Evolutionary conservation across 2,888 invertebrate genomes (phyloP), one percentile per base, ranked within the genome.

Genomic region (Brachypterus glaber): DNA sequence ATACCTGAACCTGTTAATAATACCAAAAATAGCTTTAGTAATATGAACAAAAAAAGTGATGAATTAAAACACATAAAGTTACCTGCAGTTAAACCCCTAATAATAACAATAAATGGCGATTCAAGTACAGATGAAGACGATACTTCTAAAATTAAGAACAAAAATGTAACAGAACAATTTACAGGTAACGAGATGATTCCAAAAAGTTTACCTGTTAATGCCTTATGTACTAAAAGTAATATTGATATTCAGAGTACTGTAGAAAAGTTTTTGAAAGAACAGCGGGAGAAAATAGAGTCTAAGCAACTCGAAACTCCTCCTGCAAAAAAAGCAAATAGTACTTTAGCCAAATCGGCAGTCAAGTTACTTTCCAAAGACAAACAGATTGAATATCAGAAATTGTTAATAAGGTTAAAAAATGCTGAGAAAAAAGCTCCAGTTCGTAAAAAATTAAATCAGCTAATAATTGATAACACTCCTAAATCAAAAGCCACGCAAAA

Each of bases 351-450:
- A 39, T 63, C 63, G 0, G 55, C 57, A 8, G 52, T 65, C 14
- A 63, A 62, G 43, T 51, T 63, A 24, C 46, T 67, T 33, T 63
- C 66, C 9, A 55, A 59, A 47, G 57, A 54, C 4, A 60, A 64
- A 48, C 65, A 65, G 49, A 41, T 59, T 25, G 66, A 67, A 43
- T 67, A 66, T 49, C 58, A 57, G 25, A 51, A 54, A 40, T 46
- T 67, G 32, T 54, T 62, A 36, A 53, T 56, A 40, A 57, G 55
- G 46, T 44, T 66, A 26, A 53, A 58, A 38, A 54, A 52, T 37
- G 60, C 62, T 3, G 50, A 57, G 35, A 49, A 46, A 25, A 39
- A 21, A 21, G 24, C 29, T 14, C 35, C 33, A 7, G 21, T 21
- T 21, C 21, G 9, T 21, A 21, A 21, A n/a, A n/a, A n/a, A n/a